Evolutionary conservation across 2,113 vertebrate genomes (phyloP).

Genomic region (Edolisoma coerulescens): DNA sequence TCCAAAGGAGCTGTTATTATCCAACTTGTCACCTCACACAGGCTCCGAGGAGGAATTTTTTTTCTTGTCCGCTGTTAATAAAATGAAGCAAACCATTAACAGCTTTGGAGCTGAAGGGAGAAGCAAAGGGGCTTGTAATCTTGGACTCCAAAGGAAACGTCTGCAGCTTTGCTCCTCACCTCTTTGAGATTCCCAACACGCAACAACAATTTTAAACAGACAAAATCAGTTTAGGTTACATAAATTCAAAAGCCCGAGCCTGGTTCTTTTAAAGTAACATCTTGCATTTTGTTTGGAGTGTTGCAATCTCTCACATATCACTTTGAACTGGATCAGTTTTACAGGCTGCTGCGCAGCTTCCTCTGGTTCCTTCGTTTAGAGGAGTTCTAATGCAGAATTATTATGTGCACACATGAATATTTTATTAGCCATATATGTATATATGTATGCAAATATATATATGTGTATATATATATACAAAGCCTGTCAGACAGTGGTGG

Average conservation of each 20-base stretch:
- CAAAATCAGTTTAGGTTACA: conserved; percentile 69
- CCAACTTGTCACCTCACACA: conserved; percentile 63
- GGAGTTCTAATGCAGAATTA: not conserved
- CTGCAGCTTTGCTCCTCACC: conserved; percentile 46
- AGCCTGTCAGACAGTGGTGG: not conserved
- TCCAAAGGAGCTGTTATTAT: conserved; percentile 64
- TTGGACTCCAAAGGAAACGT: conserved; percentile 14
- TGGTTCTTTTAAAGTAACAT: conserved; percentile 62
- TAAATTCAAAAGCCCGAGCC: conserved; percentile 57
- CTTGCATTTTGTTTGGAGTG: conserved; percentile 53
- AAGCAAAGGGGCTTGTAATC: conserved; percentile 12
- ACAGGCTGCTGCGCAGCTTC: not conserved
- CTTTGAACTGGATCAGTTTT: not conserved
- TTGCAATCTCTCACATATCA: conserved; percentile 2
- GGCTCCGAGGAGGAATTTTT: conserved; percentile 28
- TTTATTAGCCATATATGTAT: not conserved
- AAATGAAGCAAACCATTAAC: conserved; percentile 64
- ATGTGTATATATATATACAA: not conserved
- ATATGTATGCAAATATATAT: not conserved
- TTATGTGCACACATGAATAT: not conserved
- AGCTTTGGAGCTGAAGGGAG: conserved; percentile 29
- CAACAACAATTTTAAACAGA: conserved; percentile 62
- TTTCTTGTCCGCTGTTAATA: conserved; percentile 46
- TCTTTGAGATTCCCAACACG: conserved; percentile 64
- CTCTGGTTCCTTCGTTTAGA: not conserved